Conservation (phyloP, 2,888 invertebrate species). For the Clivina fossor region DNA sequence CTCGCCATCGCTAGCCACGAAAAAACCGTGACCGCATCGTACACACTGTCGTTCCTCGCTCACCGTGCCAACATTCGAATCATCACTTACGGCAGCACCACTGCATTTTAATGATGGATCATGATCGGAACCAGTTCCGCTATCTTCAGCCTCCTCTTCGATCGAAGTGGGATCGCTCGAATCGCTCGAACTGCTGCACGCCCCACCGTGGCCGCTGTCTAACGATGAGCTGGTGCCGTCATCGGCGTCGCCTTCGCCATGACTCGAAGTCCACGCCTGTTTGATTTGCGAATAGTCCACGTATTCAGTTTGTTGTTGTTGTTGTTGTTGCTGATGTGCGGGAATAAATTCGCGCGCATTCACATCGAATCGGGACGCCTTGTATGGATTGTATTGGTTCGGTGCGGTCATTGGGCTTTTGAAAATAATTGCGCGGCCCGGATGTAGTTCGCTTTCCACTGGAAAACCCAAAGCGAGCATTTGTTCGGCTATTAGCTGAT, state of each 20-base stretch:
- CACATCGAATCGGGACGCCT: slow-evolving; percentile 57
- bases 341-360: slow-evolving; percentile 70
- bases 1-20: slow-evolving; percentile 68
- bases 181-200: slow-evolving; percentile 29
- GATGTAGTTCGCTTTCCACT: slow-evolving; percentile 62
- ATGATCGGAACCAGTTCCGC: slow-evolving; percentile 57
- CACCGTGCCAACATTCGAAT: slow-evolving; percentile 15
- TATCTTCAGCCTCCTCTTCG: slow-evolving; percentile 53
- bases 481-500: slow-evolving; percentile 63
- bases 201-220: slow-evolving; percentile 38
- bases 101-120: slow-evolving; percentile 11
- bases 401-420: slow-evolving; percentile 48
- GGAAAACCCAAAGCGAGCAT: slow-evolving; percentile 73
- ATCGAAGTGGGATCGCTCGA: slow-evolving; percentile 41
- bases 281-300: slow-evolving; percentile 35
- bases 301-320: slow-evolving; percentile 20
- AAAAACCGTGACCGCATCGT: slow-evolving; percentile 73
- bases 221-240: slow-evolving; percentile 21
- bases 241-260: slow-evolving; percentile 4
- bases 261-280: slow-evolving; percentile 13
- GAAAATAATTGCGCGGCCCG: slow-evolving; percentile 65
- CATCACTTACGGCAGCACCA: slow-evolving; percentile 24
- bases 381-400: slow-evolving; percentile 21
- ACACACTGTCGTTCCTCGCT: slow-evolving; percentile 63
- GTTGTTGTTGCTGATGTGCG: background rate